Base-by-base conservation (phyloP, 2,113 vertebrate species). In the Talpa occidentalis region DNA sequence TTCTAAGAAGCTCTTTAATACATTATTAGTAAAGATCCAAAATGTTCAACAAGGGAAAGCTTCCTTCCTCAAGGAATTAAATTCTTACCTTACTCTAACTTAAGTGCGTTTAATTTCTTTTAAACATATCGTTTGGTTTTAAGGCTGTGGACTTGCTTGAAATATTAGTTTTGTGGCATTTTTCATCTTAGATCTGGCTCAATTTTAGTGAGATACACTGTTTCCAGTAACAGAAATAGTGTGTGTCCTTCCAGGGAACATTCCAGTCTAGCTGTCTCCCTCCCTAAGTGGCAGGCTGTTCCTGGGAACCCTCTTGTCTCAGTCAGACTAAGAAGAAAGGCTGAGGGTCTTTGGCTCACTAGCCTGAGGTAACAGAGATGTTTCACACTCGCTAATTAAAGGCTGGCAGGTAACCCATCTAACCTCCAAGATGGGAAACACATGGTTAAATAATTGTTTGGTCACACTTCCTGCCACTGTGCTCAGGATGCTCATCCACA, bases 401-500 rank as follows among this genome's bases (percentile, higher is more conserved):
- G 91, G 83, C 88, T 95, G 83, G 91, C 89, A 86, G 93, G 94
- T 89, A 89, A 94, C 91, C 95, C 87, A 95, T 62, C 79, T 88
- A 89, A 97, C 89, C 96, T 76, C 89, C 35, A 32, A 76, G 94
- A 97, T 93, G 81, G 72, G 77, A 87, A 93, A 94, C 91, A 96
- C 93, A 95, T 95, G 94, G 86, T 28, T 91, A 86, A 84, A 90
- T 83, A 94, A 91, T 67, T 80, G 88, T 78, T 72, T 78, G 84
- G 85, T 96, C 89, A 89, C 94, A 88, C 91, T 91, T 94, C 78
- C 91, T 95, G 80, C 70, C 52, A 21, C n/a, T 95, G 70, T 17
- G 47, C 80, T 87, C 56, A n/a, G 84, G 81, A 79, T 56, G 56
- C n/a, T 82, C 40, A n/a, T 88, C 59, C 26, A 8, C 3, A 5